Conservation (phyloP, 2,113 vertebrate genomes). For the Callipepla squamata region DNA sequence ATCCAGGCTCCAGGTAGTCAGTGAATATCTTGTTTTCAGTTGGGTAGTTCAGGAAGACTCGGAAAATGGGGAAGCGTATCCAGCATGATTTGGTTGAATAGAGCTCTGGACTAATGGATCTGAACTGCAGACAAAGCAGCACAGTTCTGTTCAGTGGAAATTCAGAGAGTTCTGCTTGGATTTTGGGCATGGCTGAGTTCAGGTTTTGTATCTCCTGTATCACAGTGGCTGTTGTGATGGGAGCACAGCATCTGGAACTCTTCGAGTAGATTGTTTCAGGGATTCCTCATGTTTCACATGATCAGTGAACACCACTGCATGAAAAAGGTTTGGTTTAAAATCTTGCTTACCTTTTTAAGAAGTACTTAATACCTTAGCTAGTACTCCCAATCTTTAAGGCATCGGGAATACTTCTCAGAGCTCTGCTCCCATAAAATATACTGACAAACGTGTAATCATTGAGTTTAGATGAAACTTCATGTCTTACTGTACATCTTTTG, state of each 20-base stretch:
- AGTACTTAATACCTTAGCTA: background rate
- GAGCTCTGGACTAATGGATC: background rate
- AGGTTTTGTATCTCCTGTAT: background rate
- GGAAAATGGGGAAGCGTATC: background rate
- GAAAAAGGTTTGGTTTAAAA: background rate
- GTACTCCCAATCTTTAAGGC: background rate
- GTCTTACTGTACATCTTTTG: background rate
- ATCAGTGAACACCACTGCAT: fast-evolving
- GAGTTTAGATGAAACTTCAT: background rate
- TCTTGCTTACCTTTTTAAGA: background rate
- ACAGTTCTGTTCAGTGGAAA: background rate
- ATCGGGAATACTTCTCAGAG: background rate
- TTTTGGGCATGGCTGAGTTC: background rate
- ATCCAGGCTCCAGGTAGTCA: background rate
- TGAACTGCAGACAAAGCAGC: background rate
- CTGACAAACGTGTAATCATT: background rate
- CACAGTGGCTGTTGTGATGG: background rate
- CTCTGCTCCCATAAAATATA: background rate
- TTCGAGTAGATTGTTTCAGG: background rate
- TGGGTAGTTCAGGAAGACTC: background rate
- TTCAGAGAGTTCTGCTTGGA: background rate
- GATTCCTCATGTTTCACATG: background rate
- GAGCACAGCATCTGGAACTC: background rate
- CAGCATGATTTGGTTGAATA: background rate
- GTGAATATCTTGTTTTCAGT: background rate